phyloP scores from a whole-genome alignment of 2,113 vertebrate species.

The Channa maculata region DNA sequence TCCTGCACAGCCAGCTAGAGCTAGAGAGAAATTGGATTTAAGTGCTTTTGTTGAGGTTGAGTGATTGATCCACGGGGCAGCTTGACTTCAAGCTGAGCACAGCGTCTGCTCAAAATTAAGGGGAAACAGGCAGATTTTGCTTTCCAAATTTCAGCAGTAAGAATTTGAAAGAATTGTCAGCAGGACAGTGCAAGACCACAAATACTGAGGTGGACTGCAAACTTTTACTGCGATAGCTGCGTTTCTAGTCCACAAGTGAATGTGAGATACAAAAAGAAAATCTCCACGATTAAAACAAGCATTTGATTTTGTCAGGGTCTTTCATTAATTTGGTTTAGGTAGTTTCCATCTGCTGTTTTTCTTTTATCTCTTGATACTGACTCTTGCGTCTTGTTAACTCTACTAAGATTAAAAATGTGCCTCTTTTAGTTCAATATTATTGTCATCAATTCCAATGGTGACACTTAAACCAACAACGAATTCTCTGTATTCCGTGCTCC shows the following conservation, averaged over 20 bases:
- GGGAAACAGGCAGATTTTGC: not conserved
- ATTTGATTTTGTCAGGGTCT: conserved; percentile 4
- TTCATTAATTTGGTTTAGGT: not conserved
- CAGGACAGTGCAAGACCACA: too few relatives aligned
- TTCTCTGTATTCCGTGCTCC: too few relatives aligned
- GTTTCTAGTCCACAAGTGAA: not conserved
- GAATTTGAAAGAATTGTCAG: too few relatives aligned
- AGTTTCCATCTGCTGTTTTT: conserved; percentile 14
- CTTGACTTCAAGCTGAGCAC: conserved; percentile 8
- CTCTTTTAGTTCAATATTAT: too few relatives aligned
- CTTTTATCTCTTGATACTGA: not conserved
- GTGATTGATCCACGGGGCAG: conserved; percentile 13
- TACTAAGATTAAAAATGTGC: too few relatives aligned
- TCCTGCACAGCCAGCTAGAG: too few relatives aligned
- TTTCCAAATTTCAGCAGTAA: not conserved
- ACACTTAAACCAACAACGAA: too few relatives aligned
- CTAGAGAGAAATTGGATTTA: conserved; percentile 8
- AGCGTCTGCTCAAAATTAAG: not conserved
- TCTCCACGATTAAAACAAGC: not conserved
- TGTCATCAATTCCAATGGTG: too few relatives aligned
- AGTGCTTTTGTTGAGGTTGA: not conserved
- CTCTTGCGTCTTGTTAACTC: not conserved
- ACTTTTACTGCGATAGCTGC: not conserved
- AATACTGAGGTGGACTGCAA: not conserved
- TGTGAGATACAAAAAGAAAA: not conserved